Evolutionary conservation across 2,113 vertebrate genomes (phyloP), one percentile per base, ranked within the genome.

Genomic region (Callionymus lyra): DNA sequence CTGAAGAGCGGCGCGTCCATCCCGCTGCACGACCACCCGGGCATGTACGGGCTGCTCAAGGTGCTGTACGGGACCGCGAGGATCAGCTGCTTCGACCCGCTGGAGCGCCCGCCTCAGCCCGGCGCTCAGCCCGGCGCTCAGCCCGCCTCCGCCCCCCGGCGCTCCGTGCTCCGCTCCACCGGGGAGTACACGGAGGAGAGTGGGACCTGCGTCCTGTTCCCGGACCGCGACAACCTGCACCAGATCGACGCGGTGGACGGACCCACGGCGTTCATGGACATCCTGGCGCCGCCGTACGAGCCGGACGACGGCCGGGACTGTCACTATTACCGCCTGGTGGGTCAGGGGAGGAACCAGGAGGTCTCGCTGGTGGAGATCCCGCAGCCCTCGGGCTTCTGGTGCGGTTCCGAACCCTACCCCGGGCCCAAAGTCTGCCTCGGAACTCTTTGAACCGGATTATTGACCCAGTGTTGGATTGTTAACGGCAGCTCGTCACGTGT

Each of bases 11-110:
- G 91, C 12, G 84, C 89, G n/a, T 89, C 86, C 71, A 98, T 98
- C 80, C 94, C 94, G 0, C 80, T 98, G 57, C 94, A 97, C 71
- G 94, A 98, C 82, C 93, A 98, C 84, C 94, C 93, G 44, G 93
- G 88, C 34, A 98, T 98, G 92, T 82, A 96, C 72, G 93, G 92
- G 41, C 65, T 94, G 74, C 86, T 98, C 38, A 94, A 93, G 69
- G 92, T 98, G 34, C 74, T 98, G 8, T 98, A 95, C 62, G 94
- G 94, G 6, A 91, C 83, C 33, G 81, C 91, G 56, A 74, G 87
- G 44, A 90, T 97, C 83, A 88, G 86, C 76, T 94, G 91, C 84
- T 86, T 90, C 67, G 94, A 97, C 82, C 68, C 84, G 54, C 35
- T 86, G 70, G 84, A 87, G 31, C 39, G 61, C 1, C 48, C 59